phyloP scores from a whole-genome alignment of 2,113 vertebrate species.

The Poeciliopsis occidentalis region DNA sequence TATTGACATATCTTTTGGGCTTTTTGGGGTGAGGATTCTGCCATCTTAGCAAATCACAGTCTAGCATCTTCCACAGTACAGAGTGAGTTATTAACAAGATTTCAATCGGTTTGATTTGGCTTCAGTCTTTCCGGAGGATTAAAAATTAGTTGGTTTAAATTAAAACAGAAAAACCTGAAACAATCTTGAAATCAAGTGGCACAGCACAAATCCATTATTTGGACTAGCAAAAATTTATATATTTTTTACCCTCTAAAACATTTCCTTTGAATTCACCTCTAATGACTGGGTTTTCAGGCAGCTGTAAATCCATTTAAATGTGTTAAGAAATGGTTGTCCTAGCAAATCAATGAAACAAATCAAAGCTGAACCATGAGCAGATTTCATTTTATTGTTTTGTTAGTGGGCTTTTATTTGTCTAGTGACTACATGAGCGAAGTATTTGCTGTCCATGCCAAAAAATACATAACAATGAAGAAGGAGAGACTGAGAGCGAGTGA shows the following conservation, averaged over 20 bases:
- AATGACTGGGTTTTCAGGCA: not conserved
- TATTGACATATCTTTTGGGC: not conserved
- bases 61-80: not conserved
- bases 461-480: conserved; percentile 65
- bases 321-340: conserved; percentile 13
- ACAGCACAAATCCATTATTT: not conserved
- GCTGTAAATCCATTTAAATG: not conserved
- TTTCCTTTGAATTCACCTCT: not conserved
- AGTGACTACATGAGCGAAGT: conserved; percentile 64
- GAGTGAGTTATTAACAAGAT: not conserved
- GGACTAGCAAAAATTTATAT: not conserved
- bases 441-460: conserved; percentile 74
- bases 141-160: not conserved
- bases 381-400: conserved; percentile 64
- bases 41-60: not conserved
- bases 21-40: not conserved
- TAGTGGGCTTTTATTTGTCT: conserved; percentile 61
- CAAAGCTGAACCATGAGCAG: conserved; percentile 47
- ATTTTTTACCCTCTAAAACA: not conserved
- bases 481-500: conserved; percentile 14
- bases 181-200: not conserved
- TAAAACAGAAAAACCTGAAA: not conserved
- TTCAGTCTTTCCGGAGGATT: no score
- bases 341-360: conserved; percentile 40
- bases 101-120: not conserved